phyloP scores from a whole-genome alignment of 1,140 invertebrate species.

The Tyrophagus putrescentiae region DNA sequence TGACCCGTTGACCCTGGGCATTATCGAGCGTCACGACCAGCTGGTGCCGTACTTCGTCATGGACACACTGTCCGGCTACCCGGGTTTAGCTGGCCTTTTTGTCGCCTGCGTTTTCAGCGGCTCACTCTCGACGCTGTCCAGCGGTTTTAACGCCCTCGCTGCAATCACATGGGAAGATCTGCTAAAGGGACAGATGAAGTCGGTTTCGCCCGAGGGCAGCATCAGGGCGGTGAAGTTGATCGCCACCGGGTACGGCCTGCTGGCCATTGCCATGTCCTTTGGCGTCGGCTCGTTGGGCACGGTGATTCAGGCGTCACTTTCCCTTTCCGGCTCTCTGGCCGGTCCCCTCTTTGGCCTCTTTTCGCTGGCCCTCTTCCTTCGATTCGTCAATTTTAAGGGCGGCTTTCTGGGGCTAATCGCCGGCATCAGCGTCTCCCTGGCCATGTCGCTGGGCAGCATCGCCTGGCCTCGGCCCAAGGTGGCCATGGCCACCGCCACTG shows the following conservation, averaged over 20 bases:
- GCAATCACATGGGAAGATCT: conserved; percentile 27
- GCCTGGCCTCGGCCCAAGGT: conserved; percentile 7
- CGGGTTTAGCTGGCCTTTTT: conserved; percentile 32
- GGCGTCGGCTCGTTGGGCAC: conserved; percentile 21
- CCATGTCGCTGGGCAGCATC: conserved; percentile 8
- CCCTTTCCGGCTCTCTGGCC: conserved; percentile 40
- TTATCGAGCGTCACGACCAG: conserved; percentile 29
- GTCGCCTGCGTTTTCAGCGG: conserved; percentile 31
- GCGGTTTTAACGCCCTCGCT: conserved; percentile 25
- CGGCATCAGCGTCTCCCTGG: conserved; percentile 14
- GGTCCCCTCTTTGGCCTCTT: conserved; percentile 61
- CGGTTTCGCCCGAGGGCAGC: neutral
- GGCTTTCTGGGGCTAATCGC: conserved; percentile 18
- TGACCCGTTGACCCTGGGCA: conserved; percentile 30
- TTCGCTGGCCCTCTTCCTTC: conserved; percentile 57
- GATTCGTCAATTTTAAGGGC: conserved; percentile 46
- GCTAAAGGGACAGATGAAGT: conserved; percentile 7
- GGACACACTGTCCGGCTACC: conserved; percentile 26
- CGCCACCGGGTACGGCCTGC: conserved; percentile 19
- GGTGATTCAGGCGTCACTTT: conserved; percentile 32
- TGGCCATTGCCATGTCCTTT: conserved; percentile 23
- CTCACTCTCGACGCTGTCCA: conserved; percentile 26
- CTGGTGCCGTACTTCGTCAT: conserved; percentile 32
- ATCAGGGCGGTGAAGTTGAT: neutral
- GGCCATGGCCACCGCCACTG: conserved; percentile 10